Evolutionary conservation across 2,797 vertebrate genomes (phyloP).

Genomic region (Phrynocephalus guinanensis): DNA sequence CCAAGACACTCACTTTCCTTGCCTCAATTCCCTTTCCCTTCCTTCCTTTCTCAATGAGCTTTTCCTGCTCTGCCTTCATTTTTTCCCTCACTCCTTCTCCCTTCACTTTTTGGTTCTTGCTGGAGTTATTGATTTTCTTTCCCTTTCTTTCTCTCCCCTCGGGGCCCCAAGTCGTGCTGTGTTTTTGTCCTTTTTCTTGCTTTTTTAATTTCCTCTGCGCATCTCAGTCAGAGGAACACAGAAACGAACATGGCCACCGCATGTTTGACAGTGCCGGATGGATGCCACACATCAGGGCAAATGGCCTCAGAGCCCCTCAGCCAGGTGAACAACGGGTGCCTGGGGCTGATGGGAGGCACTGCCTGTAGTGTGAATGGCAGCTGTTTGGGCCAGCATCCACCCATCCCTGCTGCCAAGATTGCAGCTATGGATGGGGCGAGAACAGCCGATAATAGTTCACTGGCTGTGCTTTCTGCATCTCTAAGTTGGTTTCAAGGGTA

Average conservation of each 20-base stretch:
- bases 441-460: not conserved
- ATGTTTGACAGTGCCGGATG: conserved; percentile 34
- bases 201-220: conserved; percentile 29
- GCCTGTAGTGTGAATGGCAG: not conserved
- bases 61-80: not conserved
- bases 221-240: conserved; percentile 28
- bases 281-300: conserved; percentile 15
- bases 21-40: not conserved
- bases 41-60: not conserved
- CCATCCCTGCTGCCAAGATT: not conserved
- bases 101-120: conserved; percentile 79
- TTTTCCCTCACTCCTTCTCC: not conserved
- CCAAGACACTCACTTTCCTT: not conserved
- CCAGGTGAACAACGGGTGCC: not conserved
- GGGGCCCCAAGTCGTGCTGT: conserved; percentile 48
- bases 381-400: not conserved
- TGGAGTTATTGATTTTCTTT: conserved; percentile 70
- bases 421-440: not conserved
- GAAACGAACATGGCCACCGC: conserved; percentile 31
- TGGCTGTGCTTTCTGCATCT: not conserved
- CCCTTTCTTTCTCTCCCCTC: conserved; percentile 76
- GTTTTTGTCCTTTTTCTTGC: conserved; percentile 48
- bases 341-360: not conserved
- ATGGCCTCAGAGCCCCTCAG: not conserved
- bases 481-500: not conserved